A percentile compares a stretch with the other conserved stretches of the same genome.
Evolutionary conservation across 1,140 invertebrate species (phyloP).

Genomic region (Drosophila pallidifrons): DNA sequence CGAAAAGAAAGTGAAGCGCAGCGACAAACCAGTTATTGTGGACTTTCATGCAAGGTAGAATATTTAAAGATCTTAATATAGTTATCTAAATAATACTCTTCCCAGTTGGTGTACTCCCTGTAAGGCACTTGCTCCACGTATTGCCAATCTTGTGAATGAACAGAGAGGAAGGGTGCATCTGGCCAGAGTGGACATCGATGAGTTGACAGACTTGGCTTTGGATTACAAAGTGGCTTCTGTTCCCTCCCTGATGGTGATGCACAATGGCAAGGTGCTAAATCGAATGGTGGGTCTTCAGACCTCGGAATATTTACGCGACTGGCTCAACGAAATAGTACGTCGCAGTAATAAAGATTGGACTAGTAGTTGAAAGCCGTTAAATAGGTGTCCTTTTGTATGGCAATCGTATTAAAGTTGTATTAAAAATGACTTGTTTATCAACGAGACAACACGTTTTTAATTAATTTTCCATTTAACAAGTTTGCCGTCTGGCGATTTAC

Average conservation of each 20-base stretch:
- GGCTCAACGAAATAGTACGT: slow-evolving; percentile 91
- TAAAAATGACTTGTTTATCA: slow-evolving; percentile 17
- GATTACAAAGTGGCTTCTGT: slow-evolving; percentile 95
- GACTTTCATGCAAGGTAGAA: slow-evolving; percentile 97
- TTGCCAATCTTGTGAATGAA: slow-evolving; percentile 93
- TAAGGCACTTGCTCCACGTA: slow-evolving; percentile 93
- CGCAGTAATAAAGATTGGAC: slow-evolving; percentile 60
- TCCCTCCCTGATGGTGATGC: slow-evolving; percentile 94
- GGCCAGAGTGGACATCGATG: slow-evolving; percentile 97
- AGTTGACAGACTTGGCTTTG: slow-evolving; percentile 93
- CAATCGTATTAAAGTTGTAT: neutral
- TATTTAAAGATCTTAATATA: neutral
- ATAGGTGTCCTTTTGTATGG: neutral
- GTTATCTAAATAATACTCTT: slow-evolving; percentile 72
- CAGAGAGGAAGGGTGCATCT: slow-evolving; percentile 93
- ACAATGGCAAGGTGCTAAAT: slow-evolving; percentile 94
- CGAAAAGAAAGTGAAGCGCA: slow-evolving; percentile 93
- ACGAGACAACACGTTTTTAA: slow-evolving; percentile 58
- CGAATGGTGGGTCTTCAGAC: slow-evolving; percentile 95
- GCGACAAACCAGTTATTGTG: slow-evolving; percentile 94
- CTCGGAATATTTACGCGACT: slow-evolving; percentile 93
- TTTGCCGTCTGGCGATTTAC: slow-evolving; percentile 41
- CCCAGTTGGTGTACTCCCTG: slow-evolving; percentile 98
- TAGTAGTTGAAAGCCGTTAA: too few relatives aligned
- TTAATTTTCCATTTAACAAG: slow-evolving; percentile 60